phyloP scores from a whole-genome alignment of 1,140 invertebrate species.

The Chionoecetes opilio region DNA sequence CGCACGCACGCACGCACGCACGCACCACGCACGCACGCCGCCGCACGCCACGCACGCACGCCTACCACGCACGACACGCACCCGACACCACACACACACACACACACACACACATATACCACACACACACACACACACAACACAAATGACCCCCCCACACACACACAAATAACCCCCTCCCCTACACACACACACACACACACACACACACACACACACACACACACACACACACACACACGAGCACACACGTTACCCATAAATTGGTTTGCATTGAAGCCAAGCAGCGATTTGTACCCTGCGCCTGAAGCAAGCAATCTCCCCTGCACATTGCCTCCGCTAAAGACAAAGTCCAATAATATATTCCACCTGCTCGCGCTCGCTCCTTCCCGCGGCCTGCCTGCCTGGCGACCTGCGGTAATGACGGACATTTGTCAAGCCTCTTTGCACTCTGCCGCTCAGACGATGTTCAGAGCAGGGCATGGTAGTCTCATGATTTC shows the following conservation, averaged over 20 bases:
- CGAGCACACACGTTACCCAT: background rate
- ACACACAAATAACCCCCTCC: too few species aligned
- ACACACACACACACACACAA: too few species aligned
- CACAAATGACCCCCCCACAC: too few species aligned
- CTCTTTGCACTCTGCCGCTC: background rate
- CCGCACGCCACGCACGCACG: background rate
- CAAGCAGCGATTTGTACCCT: slow-evolving; percentile 1
- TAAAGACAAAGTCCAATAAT: slow-evolving; percentile 18
- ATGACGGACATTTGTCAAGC: background rate
- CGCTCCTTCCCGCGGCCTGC: background rate
- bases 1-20: too few species aligned
- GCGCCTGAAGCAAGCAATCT: background rate
- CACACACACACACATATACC: background rate
- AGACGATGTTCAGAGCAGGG: background rate
- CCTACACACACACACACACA: slow-evolving; percentile 7
- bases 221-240: background rate
- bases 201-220: slow-evolving; percentile 27
- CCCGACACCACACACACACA: slow-evolving; percentile 18
- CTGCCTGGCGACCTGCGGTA: background rate
- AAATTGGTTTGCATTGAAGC: background rate
- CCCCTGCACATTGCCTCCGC: background rate
- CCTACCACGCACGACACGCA: too few species aligned
- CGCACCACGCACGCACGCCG: too few species aligned
- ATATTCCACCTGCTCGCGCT: background rate
- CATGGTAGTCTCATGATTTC: background rate